Base-by-base conservation (phyloP, 2,797 vertebrate genomes). In the Pseudochromis fuscus region DNA sequence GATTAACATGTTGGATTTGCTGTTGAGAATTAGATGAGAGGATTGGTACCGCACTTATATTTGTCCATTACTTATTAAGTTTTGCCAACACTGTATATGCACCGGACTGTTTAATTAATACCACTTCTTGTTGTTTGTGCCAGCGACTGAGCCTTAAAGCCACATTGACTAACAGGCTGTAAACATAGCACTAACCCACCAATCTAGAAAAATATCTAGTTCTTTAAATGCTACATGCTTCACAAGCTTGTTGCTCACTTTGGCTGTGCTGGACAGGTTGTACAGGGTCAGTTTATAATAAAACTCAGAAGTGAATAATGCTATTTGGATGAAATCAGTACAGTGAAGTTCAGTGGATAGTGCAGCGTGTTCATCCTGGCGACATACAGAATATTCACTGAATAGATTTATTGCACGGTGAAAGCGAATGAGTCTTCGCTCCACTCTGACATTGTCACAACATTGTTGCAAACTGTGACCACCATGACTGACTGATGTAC, bases 401-500 rank as follows among this genome's bases (percentile, higher is more conserved):
- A n/a, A 56, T 4, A 13, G 6, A 37, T 33, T 16, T 13, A 19
- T 18, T 52, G 15, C 8, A 15, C 18, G 13, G 25, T 38, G 37
- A 63, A 68, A 23, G 35, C 1, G 4, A 73, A 19, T 19, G n/a
- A 25, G n/a, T 64, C 35, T 48, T 52, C 18, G 40, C 18, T 75
- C 40, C 31, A 11, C 16, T 40, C 31, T 4, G 59, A 67, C 19
- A n/a, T 3, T 44, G 42, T 61, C 57, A 57, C 35, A 55, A 18
- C 25, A 57, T 44, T 60, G 28, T 12, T 53, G 40, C 38, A 61
- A 55, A 62, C 30, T 45, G 8, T 37, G 46, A 60, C 57, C 28
- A 24, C 60, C 18, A 27, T 35, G 69, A 85, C n/a, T 77, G 67
- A 79, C 16, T 25, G 51, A 65, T 62, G 45, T 65, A 45, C 49